Percentiles rank a stretch among this genome's conserved stretches.
These are phyloP conservation scores for Scopus umbretta DNA, from an alignment of 2,113 vertebrate genomes.

Conservation along the genomic window DNA sequence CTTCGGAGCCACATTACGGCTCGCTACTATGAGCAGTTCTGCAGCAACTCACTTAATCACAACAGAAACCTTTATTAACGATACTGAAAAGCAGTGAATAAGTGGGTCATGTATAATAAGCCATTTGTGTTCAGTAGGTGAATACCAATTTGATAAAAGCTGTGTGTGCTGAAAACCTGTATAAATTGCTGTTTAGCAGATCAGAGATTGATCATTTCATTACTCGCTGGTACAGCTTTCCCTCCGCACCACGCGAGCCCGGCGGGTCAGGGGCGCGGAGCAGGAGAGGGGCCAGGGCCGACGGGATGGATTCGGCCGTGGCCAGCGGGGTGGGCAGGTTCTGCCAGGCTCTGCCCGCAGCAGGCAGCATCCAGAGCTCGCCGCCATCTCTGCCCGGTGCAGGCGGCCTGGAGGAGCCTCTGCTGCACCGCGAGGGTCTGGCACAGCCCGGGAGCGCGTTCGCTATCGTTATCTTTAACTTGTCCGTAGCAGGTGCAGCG, in stretches of 20 bases:
- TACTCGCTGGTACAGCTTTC: neutral
- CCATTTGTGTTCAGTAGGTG: conserved; percentile 74
- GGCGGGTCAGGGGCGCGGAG: neutral
- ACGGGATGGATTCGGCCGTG: accelerated
- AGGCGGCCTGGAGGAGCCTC: neutral
- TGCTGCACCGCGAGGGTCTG: neutral
- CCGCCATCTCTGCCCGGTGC: neutral
- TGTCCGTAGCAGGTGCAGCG: accelerated
- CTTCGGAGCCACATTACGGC: conserved; percentile 25
- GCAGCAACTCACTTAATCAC: conserved; percentile 72
- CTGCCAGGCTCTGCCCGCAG: neutral
- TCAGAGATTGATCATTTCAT: conserved; percentile 62
- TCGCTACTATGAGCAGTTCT: neutral
- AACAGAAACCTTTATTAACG: conserved; percentile 74
- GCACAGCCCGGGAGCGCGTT: accelerated
- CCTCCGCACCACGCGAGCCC: neutral
- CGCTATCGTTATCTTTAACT: neutral
- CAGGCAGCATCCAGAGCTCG: neutral
- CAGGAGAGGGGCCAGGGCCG: neutral
- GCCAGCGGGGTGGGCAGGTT: neutral
- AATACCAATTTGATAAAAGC: conserved; percentile 76
- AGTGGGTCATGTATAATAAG: conserved; percentile 77
- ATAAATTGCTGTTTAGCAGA: conserved; percentile 69
- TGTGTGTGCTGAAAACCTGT: conserved; percentile 51
- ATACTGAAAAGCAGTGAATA: conserved; percentile 63